These are phyloP conservation scores for Odocoileus hemionus DNA, from an alignment of 2,113 vertebrate genomes.

Conservation along the genomic window DNA sequence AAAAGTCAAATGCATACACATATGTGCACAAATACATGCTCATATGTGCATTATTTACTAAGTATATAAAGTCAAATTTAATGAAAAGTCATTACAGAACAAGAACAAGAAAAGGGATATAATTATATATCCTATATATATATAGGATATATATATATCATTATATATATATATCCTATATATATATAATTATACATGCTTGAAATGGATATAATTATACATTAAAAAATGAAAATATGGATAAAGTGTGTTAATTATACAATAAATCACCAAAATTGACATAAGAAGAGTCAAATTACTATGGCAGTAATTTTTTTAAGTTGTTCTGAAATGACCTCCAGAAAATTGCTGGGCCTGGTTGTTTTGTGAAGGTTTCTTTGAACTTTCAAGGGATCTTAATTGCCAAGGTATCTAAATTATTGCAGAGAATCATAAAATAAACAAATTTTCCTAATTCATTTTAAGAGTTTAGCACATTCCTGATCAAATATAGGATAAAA, in stretches of 20 bases:
- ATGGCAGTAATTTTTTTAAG: neutral
- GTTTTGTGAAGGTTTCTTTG: neutral
- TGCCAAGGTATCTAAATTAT: neutral
- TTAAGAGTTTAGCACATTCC: neutral
- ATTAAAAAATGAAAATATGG: neutral
- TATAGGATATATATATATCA: too few relatives aligned
- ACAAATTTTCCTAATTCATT: neutral
- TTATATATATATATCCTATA: too few relatives aligned
- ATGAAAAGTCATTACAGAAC: neutral
- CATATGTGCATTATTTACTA: neutral
- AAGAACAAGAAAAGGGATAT: neutral
- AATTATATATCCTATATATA: too few relatives aligned
- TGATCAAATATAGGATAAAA: neutral
- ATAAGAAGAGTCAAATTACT: neutral
- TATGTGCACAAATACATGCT: neutral
- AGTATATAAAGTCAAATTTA: neutral
- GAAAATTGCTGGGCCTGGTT: neutral
- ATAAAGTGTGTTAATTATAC: neutral
- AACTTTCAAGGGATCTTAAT: neutral
- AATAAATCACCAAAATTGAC: neutral
- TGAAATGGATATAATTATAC: neutral
- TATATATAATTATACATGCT: too few relatives aligned
- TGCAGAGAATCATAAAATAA: neutral
- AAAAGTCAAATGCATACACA: neutral
- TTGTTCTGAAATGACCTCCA: slow-evolving; percentile 2